phyloP scores from a whole-genome alignment of 2,113 vertebrate species.

The Eira barbara region DNA sequence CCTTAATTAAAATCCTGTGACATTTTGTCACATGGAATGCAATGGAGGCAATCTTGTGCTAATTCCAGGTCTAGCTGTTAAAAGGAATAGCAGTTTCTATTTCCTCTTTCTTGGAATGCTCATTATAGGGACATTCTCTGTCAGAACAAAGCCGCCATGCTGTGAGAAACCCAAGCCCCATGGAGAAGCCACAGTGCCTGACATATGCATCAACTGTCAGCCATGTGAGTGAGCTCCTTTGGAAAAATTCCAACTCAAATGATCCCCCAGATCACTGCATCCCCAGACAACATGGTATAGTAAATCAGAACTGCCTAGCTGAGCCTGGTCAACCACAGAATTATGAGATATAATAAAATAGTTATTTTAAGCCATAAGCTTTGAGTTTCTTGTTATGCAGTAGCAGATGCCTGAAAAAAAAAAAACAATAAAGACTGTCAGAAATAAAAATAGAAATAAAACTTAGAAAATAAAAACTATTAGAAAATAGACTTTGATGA shows the following conservation, averaged over 20 bases:
- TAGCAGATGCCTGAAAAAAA: background rate
- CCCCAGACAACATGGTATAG: background rate
- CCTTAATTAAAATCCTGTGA: background rate
- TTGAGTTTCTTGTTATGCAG: background rate
- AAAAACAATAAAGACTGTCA: background rate
- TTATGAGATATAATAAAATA: background rate
- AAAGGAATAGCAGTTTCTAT: background rate
- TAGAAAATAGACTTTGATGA: background rate
- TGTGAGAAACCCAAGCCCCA: background rate
- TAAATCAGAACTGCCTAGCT: background rate
- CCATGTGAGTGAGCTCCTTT: background rate
- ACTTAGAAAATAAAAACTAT: background rate
- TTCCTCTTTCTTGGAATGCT: background rate
- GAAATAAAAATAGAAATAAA: background rate
- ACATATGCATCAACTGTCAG: background rate
- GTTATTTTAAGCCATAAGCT: background rate
- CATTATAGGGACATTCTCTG: background rate
- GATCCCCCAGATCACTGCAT: background rate
- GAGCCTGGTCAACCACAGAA: background rate
- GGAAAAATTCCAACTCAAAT: background rate
- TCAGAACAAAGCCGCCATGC: background rate
- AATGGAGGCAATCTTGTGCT: background rate
- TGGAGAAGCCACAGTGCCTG: background rate
- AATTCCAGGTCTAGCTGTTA: background rate
- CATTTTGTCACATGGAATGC: background rate